Conservation (phyloP, 92 coral and sea anemone genomes). For the Porites divaricata region DNA sequence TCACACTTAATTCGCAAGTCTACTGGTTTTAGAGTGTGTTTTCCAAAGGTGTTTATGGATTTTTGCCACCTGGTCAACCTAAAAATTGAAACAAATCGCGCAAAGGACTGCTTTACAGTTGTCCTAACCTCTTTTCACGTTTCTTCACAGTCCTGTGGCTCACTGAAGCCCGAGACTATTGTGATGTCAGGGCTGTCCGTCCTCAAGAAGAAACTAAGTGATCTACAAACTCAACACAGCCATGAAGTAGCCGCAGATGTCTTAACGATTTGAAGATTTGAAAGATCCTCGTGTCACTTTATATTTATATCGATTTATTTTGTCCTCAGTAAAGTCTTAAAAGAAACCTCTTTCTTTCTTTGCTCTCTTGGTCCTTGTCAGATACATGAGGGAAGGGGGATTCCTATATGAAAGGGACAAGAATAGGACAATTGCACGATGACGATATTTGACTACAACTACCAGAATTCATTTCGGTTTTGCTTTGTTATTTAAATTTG, state of each 20-base stretch:
- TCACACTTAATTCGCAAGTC: too few species aligned
- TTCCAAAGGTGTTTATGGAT: too few species aligned
- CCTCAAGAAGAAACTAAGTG: slow-evolving; percentile 96
- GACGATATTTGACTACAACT: too few species aligned
- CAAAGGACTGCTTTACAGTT: background rate
- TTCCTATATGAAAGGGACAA: too few species aligned
- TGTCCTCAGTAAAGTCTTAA: background rate
- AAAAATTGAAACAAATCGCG: too few species aligned
- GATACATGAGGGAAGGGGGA: background rate
- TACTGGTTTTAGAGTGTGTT: too few species aligned
- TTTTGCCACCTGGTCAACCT: too few species aligned
- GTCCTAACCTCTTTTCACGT: background rate
- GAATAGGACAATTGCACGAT: too few species aligned
- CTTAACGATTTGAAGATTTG: slow-evolving; percentile 81
- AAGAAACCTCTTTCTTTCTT: background rate
- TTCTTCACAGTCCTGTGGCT: slow-evolving; percentile 85
- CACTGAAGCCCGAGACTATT: slow-evolving; percentile 94
- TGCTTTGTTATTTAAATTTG: too few species aligned
- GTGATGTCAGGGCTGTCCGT: slow-evolving; percentile 86
- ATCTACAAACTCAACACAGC: slow-evolving; percentile 98
- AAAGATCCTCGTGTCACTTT: background rate
- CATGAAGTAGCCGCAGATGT: slow-evolving; percentile 99
- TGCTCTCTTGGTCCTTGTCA: background rate
- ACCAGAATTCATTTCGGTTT: too few species aligned
- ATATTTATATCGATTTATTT: background rate